Percentiles rank a stretch among this genome's conserved stretches.
Conservation (phyloP, 2,888 invertebrate species). For the Chrysina gloriosa region DNA sequence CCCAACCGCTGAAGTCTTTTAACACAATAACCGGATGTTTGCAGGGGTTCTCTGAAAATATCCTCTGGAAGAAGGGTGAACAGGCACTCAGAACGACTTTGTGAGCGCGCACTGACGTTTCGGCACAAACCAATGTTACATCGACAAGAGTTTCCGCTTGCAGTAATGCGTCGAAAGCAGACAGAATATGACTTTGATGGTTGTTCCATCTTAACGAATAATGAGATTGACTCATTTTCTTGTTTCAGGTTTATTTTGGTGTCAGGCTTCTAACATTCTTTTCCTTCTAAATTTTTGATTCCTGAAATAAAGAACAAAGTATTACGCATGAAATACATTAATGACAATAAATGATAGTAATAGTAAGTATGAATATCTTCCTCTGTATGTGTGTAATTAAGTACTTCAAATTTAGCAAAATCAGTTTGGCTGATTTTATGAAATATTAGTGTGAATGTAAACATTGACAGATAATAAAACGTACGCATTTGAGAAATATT, state of each 20-base stretch:
- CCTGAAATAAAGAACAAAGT: slow-evolving; percentile 54
- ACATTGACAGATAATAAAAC: too few relatives aligned
- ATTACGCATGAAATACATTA: too few relatives aligned
- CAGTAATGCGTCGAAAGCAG: slow-evolving; percentile 88
- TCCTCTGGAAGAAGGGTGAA: slow-evolving; percentile 89
- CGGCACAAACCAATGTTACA: slow-evolving; percentile 90
- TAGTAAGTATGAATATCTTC: too few relatives aligned
- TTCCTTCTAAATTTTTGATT: slow-evolving; percentile 59
- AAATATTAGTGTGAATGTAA: too few relatives aligned
- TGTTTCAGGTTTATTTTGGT: slow-evolving; percentile 47
- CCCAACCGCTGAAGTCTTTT: slow-evolving; percentile 90
- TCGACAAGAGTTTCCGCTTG: slow-evolving; percentile 90
- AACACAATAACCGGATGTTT: slow-evolving; percentile 93
- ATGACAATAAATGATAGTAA: too few relatives aligned
- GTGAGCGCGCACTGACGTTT: slow-evolving; percentile 87
- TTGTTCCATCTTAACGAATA: slow-evolving; percentile 95
- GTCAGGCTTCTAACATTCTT: slow-evolving; percentile 56
- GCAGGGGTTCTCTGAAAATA: slow-evolving; percentile 92
- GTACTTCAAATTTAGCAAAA: too few relatives aligned
- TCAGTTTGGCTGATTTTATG: too few relatives aligned
- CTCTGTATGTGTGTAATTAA: too few relatives aligned
- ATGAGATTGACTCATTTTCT: slow-evolving; percentile 74
- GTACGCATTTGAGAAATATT: too few relatives aligned
- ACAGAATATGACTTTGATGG: slow-evolving; percentile 88
- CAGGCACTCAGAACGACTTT: slow-evolving; percentile 91